These are phyloP conservation scores for Girardinus metallicus DNA, from an alignment of 2,797 vertebrate species.

Conservation along the genomic window DNA sequence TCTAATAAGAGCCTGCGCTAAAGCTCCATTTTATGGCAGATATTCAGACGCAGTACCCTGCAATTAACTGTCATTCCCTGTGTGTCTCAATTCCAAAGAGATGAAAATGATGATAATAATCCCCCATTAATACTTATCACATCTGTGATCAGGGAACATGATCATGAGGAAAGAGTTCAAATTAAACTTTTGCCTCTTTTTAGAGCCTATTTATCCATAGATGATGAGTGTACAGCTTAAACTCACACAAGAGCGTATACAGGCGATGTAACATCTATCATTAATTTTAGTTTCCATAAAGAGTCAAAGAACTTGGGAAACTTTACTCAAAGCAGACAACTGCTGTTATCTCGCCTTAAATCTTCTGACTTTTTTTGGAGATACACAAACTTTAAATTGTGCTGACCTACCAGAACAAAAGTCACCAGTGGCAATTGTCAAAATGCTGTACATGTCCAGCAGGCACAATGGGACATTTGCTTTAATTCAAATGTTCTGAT, in stretches of 20 bases:
- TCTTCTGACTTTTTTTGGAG: not conserved
- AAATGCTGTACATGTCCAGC: not conserved
- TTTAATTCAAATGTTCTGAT: not conserved
- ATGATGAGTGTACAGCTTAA: not conserved
- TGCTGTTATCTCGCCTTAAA: not conserved
- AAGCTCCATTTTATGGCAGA: slow-evolving; percentile 60
- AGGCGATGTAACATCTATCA: slow-evolving; percentile 6
- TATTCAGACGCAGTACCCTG: slow-evolving; percentile 51
- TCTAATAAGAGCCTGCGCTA: slow-evolving; percentile 52
- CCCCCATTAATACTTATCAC: slow-evolving; percentile 66
- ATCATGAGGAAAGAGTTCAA: slow-evolving; percentile 39
- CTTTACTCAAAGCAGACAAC: not conserved
- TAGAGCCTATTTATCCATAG: slow-evolving; percentile 24
- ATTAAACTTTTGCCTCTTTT: slow-evolving; percentile 41
- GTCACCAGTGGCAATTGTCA: not conserved
- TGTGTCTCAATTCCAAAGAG: slow-evolving; percentile 64
- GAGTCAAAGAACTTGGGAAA: not conserved
- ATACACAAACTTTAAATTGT: not conserved
- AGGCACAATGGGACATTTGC: not conserved
- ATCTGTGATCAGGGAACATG: slow-evolving; percentile 52
- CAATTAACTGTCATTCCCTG: slow-evolving; percentile 71
- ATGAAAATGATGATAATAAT: slow-evolving; percentile 66
- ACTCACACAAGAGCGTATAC: not conserved
- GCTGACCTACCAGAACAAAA: not conserved
- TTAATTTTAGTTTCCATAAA: slow-evolving; percentile 6